These are phyloP conservation scores for Syrrhaptes paradoxus DNA, from an alignment of 2,113 vertebrate genomes.

Conservation along the genomic window DNA sequence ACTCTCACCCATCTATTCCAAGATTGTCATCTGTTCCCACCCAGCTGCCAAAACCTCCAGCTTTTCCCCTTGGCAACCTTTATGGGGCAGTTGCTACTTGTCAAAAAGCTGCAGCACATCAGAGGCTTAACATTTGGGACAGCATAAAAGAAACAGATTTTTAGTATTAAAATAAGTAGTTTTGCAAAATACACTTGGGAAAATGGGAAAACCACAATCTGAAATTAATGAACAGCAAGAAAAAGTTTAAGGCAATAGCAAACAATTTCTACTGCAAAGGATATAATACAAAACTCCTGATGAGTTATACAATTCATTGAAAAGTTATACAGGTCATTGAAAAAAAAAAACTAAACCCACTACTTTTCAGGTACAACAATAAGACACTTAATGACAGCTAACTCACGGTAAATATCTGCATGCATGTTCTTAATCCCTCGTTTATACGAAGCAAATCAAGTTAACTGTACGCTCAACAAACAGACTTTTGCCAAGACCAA, in stretches of 20 bases:
- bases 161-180: conserved; percentile 22
- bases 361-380: neutral
- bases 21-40: conserved; percentile 60
- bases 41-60: conserved; percentile 71
- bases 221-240: neutral
- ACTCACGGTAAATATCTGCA: neutral
- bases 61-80: conserved; percentile 58
- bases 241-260: neutral
- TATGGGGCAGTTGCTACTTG: conserved; percentile 41
- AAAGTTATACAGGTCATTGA: neutral
- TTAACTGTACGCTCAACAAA: neutral
- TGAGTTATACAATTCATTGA: neutral
- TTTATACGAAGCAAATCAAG: neutral
- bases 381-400: neutral
- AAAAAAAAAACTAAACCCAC: neutral
- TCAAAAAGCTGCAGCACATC: conserved; percentile 57
- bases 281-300: neutral
- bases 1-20: conserved; percentile 36
- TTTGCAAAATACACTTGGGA: neutral
- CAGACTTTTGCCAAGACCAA: neutral
- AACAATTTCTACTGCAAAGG: neutral
- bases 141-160: conserved; percentile 53
- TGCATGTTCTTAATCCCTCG: neutral
- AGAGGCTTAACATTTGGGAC: conserved; percentile 48
- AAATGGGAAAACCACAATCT: neutral